Percentiles rank a stretch among this genome's conserved stretches.
Evolutionary conservation across 2,797 vertebrate species (phyloP).

Genomic region (Holocentrus rufus): DNA sequence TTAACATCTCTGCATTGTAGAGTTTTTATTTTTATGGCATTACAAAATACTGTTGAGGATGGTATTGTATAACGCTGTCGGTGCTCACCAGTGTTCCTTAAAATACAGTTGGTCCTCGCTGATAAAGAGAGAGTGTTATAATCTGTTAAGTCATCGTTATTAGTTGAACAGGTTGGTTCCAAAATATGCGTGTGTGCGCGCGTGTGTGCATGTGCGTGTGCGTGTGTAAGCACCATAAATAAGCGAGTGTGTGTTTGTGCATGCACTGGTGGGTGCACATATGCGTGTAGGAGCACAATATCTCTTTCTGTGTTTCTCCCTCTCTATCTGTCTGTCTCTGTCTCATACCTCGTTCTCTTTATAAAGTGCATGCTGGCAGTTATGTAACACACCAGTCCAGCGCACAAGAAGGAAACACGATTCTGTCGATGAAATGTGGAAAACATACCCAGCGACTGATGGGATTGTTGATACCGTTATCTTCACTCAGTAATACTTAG

Average conservation of each 20-base stretch:
- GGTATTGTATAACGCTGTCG: constrained; percentile 32
- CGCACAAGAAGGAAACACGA: constrained; percentile 68
- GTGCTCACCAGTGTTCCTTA: constrained; percentile 1
- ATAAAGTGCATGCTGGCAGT: constrained; percentile 65
- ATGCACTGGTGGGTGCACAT: constrained; percentile 41
- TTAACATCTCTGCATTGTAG: constrained; percentile 19
- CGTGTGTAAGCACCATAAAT: not conserved
- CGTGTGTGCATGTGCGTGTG: constrained; percentile 23
- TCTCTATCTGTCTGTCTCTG: constrained; percentile 49
- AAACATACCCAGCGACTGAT: constrained; percentile 53
- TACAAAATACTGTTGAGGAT: constrained; percentile 11
- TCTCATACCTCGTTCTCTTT: constrained; percentile 59
- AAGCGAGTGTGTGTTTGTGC: constrained; percentile 7
- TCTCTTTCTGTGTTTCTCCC: constrained; percentile 26
- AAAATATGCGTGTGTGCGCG: not conserved
- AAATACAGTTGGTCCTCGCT: constrained; percentile 7
- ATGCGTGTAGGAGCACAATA: constrained; percentile 35
- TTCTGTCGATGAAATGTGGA: constrained; percentile 61
- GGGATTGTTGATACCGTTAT: constrained; percentile 29
- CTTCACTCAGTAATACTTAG: constrained; percentile 10
- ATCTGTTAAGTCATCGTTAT: constrained; percentile 25
- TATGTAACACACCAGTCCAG: constrained; percentile 75
- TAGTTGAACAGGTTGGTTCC: constrained; percentile 30
- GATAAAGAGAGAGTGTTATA: constrained; percentile 20
- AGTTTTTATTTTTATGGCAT: no score